Base-by-base conservation (phyloP, 2,113 vertebrate species). In the Triplophysa rosa region DNA sequence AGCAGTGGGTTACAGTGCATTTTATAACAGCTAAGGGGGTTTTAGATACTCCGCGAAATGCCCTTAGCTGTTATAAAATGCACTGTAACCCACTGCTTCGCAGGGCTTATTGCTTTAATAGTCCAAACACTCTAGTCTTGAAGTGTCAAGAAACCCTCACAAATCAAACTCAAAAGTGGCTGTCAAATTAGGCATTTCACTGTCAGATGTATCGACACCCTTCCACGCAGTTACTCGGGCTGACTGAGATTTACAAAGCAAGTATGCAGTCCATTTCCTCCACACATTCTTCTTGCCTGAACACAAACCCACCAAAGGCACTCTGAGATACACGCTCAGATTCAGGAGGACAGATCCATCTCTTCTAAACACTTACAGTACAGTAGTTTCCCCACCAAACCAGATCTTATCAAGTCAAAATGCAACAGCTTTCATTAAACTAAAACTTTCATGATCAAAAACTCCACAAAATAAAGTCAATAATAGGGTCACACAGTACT, bases 211-310 rank as follows among this genome's bases (percentile, higher is more conserved):
- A 82, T 16, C 54, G 40, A 68, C 40, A 83, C 77, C 85, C 89
- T 87, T 90, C 88, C 86, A 85, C 62, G 11, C 76, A 88, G 82
- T 85, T 79, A 87, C 77, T 58, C 73, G 88, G 69, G 79, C 81
- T 67, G 78, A 81, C 79, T 74, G 81, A 13, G 81, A 90, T 87
- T 79, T 80, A 78, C 72, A 86, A 84, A 86, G 87, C 84, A 88
- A 90, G 88, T 80, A 90, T 88, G 85, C 82, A n/a, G 72, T 62
- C 77, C 19, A 83, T 88, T 91, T 91, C 89, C 90, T 80, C 70
- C 86, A 87, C 75, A 89, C 66, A 66, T 79, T 85, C 45, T 77
- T 83, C 63, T 81, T 47, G 33, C 42, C 59, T 54, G 29, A 29
- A 58, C n/a, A 21, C 49, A 23, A 19, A 64, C 59, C 73, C 45